These are phyloP conservation scores for Catamblyrhynchus diadema DNA, from an alignment of 2,797 vertebrate genomes.

Conservation along the genomic window DNA sequence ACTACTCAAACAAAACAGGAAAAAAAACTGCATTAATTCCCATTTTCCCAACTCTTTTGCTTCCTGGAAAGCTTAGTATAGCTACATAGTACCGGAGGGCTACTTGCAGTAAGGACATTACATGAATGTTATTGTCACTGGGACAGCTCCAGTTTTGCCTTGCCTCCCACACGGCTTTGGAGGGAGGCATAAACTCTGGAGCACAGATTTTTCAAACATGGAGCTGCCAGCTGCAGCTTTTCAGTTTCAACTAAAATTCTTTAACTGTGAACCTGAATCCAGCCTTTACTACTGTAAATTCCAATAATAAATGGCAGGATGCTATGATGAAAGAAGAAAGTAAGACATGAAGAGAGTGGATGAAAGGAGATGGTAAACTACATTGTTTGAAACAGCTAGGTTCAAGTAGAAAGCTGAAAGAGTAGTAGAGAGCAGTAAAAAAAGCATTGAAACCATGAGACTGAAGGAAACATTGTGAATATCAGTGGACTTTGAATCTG, in stretches of 20 bases:
- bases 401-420: neutral
- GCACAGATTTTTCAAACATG: neutral
- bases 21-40: neutral
- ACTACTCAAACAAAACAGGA: rapidly evolving
- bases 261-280: neutral
- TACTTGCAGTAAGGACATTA: neutral
- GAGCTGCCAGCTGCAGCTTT: neutral
- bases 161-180: neutral
- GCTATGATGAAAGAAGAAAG: neutral
- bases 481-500: neutral
- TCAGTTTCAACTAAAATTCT: neutral
- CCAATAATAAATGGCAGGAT: neutral
- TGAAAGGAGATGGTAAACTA: neutral
- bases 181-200: neutral
- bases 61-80: neutral
- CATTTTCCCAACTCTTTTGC: neutral
- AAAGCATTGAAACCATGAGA: neutral
- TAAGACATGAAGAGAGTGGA: neutral
- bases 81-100: neutral
- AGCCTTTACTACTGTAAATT: neutral
- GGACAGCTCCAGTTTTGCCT: neutral
- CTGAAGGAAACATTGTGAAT: neutral
- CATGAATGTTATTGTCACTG: neutral
- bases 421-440: neutral
- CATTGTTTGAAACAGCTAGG: neutral